Evolutionary conservation across 2,888 invertebrate genomes (phyloP).

Genomic region (Alloscopus bannaensis): DNA sequence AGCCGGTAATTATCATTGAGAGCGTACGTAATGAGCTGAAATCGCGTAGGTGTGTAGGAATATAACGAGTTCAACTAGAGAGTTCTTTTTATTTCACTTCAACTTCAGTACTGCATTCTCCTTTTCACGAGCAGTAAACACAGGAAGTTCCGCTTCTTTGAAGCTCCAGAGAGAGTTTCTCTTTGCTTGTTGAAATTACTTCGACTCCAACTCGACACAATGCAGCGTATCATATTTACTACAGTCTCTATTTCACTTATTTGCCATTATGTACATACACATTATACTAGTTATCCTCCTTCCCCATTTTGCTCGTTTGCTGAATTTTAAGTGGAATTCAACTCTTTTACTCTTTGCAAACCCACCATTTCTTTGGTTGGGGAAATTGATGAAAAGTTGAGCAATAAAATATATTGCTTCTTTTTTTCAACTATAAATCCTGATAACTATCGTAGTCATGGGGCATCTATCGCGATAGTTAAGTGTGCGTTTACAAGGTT

Average conservation of each 20-base stretch:
- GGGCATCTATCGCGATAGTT: too few species aligned
- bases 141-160: constrained; percentile 57
- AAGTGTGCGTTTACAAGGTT: too few species aligned
- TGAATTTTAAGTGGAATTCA: constrained; percentile 59
- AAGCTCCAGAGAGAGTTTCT: constrained; percentile 59
- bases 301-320: constrained; percentile 33
- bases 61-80: neutral
- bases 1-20: constrained; percentile 55
- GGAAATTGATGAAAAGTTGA: neutral
- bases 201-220: constrained; percentile 11
- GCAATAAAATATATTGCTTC: neutral
- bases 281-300: constrained; percentile 6
- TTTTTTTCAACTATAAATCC: too few species aligned
- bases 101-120: too few species aligned
- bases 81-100: too few species aligned
- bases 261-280: neutral
- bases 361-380: neutral
- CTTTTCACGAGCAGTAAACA: too few species aligned
- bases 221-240: constrained; percentile 4
- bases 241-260: constrained; percentile 9
- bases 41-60: constrained; percentile 32
- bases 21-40: constrained; percentile 48
- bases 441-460: too few species aligned
- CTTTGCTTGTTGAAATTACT: constrained; percentile 48
- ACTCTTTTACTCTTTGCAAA: neutral